phyloP scores from a whole-genome alignment of 2,888 invertebrate genomes.

The Sphaeridia pumilis region DNA sequence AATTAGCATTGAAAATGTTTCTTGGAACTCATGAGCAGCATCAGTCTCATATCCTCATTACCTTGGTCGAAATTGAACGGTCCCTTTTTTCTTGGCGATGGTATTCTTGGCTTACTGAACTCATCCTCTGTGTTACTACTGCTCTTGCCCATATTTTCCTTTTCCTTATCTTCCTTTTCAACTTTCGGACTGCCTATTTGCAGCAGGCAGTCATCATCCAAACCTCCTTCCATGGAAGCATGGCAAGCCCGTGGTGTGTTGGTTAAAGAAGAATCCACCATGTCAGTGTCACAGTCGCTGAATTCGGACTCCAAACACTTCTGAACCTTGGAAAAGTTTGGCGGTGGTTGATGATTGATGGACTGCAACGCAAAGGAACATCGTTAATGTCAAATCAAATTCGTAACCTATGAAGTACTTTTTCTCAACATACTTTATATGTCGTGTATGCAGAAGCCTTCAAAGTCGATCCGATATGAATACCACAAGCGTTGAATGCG shows the following conservation, averaged over 20 bases:
- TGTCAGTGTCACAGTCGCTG: slow-evolving; percentile 29
- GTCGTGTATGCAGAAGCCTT: not conserved
- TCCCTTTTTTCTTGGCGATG: slow-evolving; percentile 38
- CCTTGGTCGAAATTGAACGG: slow-evolving; percentile 11
- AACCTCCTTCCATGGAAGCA: slow-evolving; percentile 41
- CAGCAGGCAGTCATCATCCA: slow-evolving; percentile 39
- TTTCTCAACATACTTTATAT: too few relatives aligned
- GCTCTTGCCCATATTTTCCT: slow-evolving; percentile 35
- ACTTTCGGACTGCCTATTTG: slow-evolving; percentile 37
- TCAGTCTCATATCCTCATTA: too few relatives aligned
- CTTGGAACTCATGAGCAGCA: too few relatives aligned
- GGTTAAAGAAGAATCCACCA: slow-evolving; percentile 19
- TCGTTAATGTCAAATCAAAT: too few relatives aligned
- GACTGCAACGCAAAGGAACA: not conserved
- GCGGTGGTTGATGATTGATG: not conserved
- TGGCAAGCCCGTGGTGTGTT: slow-evolving; percentile 26
- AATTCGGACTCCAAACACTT: slow-evolving; percentile 33
- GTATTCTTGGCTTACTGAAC: slow-evolving; percentile 39
- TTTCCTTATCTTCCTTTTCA: slow-evolving; percentile 22
- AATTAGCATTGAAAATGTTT: too few relatives aligned
- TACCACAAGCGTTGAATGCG: slow-evolving; percentile 42
- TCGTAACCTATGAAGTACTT: too few relatives aligned
- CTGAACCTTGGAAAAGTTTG: slow-evolving; percentile 18
- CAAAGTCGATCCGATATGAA: slow-evolving; percentile 15
- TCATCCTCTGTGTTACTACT: slow-evolving; percentile 12